These are phyloP conservation scores for Pseudococcus longispinus DNA, from an alignment of 2,888 invertebrate genomes.

Conservation along the genomic window DNA sequence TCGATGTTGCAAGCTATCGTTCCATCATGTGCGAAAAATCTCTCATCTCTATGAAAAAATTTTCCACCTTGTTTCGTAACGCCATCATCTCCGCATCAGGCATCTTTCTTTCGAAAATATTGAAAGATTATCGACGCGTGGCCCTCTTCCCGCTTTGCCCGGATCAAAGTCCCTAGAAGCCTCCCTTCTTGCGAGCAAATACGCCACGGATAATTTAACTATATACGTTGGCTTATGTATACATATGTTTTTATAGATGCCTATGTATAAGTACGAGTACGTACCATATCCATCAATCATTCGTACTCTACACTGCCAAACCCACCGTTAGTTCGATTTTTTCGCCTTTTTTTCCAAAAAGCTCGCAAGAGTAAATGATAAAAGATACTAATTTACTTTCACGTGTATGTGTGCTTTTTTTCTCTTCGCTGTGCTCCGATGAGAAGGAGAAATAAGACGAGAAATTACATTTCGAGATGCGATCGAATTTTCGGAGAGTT, in stretches of 20 bases:
- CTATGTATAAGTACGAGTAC: background rate
- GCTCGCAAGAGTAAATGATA: background rate
- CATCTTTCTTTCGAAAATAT: background rate
- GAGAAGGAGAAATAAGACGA: background rate
- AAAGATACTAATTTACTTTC: slow-evolving; percentile 9
- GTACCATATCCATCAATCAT: background rate
- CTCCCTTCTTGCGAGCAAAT: background rate
- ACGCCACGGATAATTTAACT: background rate
- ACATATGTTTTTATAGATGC: background rate
- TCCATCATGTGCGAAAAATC: background rate
- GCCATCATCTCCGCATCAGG: too few species aligned
- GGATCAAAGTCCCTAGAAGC: background rate
- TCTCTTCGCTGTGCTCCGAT: background rate
- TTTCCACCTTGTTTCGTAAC: background rate
- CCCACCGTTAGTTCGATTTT: background rate
- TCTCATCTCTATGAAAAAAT: background rate
- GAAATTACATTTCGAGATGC: background rate
- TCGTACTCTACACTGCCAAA: background rate
- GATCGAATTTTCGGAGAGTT: background rate
- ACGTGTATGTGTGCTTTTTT: background rate
- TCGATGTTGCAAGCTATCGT: background rate
- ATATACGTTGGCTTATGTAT: background rate
- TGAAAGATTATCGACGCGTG: background rate
- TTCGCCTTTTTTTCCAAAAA: background rate
- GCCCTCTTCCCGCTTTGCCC: background rate